These are phyloP conservation scores for Selene dorsalis DNA, from an alignment of 2,797 vertebrate species.

Conservation along the genomic window DNA sequence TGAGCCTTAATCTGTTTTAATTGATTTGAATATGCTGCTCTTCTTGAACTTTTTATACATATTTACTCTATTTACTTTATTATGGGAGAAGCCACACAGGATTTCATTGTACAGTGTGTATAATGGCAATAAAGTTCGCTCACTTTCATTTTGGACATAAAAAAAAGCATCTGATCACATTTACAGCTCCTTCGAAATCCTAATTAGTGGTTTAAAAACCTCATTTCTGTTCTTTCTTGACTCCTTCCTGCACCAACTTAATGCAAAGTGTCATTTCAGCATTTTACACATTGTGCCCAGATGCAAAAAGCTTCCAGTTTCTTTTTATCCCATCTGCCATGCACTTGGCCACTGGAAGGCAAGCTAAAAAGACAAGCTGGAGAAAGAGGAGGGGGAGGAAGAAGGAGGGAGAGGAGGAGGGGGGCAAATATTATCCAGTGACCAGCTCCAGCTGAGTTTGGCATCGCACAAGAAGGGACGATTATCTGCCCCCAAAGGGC, in stretches of 20 bases:
- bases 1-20: too few relatives aligned
- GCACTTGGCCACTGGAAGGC: slow-evolving; percentile 40
- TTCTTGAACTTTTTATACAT: too few relatives aligned
- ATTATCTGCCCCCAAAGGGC: slow-evolving; percentile 68
- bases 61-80: too few relatives aligned
- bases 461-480: slow-evolving; percentile 54
- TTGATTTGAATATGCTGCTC: too few relatives aligned
- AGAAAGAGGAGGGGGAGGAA: not conserved
- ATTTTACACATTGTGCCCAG: slow-evolving; percentile 17
- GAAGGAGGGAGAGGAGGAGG: slow-evolving; percentile 29
- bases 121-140: too few relatives aligned
- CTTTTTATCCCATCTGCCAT: slow-evolving; percentile 40
- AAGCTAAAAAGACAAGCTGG: slow-evolving; percentile 39
- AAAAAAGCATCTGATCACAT: too few relatives aligned
- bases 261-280: slow-evolving; percentile 36
- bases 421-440: slow-evolving; percentile 42
- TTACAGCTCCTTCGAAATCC: too few relatives aligned
- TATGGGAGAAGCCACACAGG: too few relatives aligned
- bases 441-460: slow-evolving; percentile 57
- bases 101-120: too few relatives aligned
- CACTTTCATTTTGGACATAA: too few relatives aligned
- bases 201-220: too few relatives aligned
- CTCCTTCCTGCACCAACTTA: slow-evolving; percentile 5
- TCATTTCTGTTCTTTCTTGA: too few relatives aligned
- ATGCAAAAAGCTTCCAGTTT: slow-evolving; percentile 51